Conservation (phyloP, 2,113 vertebrate species). For the Rhinogobius similis region DNA sequence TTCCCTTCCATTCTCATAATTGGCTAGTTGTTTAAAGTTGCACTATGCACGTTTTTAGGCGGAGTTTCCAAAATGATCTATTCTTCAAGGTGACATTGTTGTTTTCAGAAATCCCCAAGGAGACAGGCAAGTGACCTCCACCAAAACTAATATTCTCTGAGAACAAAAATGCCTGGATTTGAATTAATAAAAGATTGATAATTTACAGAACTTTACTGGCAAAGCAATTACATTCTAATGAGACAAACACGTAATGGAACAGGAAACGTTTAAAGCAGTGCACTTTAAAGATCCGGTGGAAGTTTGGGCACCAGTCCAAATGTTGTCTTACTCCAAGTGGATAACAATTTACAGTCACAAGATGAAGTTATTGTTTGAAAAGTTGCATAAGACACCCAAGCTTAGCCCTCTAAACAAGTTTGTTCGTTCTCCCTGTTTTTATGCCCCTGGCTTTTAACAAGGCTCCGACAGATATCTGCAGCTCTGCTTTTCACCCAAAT, state of each 20-base stretch:
- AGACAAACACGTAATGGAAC: not conserved
- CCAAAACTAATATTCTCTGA: too few relatives aligned
- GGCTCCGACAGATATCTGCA: conserved; percentile 15
- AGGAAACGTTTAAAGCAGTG: too few relatives aligned
- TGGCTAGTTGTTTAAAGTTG: not conserved
- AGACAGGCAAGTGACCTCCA: not conserved
- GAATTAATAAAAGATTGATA: too few relatives aligned
- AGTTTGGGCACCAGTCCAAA: not conserved
- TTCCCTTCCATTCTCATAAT: too few relatives aligned
- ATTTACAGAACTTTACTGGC: not conserved
- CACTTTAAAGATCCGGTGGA: not conserved
- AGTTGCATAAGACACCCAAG: not conserved
- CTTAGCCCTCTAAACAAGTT: not conserved
- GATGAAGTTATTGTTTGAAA: not conserved
- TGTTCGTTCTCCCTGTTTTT: not conserved
- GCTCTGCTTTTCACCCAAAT: conserved; percentile 24
- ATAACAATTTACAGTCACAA: not conserved
- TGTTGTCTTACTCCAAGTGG: not conserved
- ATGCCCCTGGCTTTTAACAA: conserved; percentile 11
- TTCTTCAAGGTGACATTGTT: too few relatives aligned
- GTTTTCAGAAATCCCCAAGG: too few relatives aligned
- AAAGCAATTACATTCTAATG: not conserved
- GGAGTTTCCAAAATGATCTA: not conserved
- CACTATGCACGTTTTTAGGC: too few relatives aligned
- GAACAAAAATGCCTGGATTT: too few relatives aligned